phyloP scores from a whole-genome alignment of 2,113 vertebrate species.

The Psettodes erumei region DNA sequence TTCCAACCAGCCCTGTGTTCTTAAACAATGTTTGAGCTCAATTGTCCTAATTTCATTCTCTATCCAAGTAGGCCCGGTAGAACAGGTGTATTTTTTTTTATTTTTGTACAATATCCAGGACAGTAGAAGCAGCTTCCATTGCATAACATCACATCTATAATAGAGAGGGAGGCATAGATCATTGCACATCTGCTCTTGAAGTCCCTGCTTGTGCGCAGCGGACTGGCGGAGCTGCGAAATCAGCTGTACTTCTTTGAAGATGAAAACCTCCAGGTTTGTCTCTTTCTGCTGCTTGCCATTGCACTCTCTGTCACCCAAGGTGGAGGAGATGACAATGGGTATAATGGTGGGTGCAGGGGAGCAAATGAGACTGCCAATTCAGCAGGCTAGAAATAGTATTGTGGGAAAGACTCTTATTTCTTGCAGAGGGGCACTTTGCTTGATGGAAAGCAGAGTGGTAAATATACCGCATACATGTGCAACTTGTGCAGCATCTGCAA shows the following conservation, averaged over 20 bases:
- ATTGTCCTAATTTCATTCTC: slow-evolving; percentile 11
- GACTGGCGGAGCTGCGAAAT: slow-evolving; percentile 42
- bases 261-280: slow-evolving; percentile 11
- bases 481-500: neutral
- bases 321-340: slow-evolving; percentile 18
- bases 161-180: slow-evolving; percentile 66
- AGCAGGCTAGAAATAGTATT: slow-evolving; percentile 5
- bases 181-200: slow-evolving; percentile 61
- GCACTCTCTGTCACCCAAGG: slow-evolving; percentile 14
- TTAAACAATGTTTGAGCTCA: slow-evolving; percentile 14
- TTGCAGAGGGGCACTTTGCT: neutral
- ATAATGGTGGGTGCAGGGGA: neutral
- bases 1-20: neutral
- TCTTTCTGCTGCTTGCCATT: slow-evolving; percentile 25
- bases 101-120: slow-evolving; percentile 14
- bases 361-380: slow-evolving; percentile 15
- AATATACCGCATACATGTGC: slow-evolving; percentile 8
- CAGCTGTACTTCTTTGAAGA: slow-evolving; percentile 33
- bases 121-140: slow-evolving; percentile 55
- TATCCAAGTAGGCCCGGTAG: slow-evolving; percentile 1
- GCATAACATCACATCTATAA: slow-evolving; percentile 72
- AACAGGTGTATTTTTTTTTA: slow-evolving; percentile 40
- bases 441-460: slow-evolving; percentile 1
- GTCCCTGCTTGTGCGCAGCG: slow-evolving; percentile 18
- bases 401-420: slow-evolving; percentile 11